Conservation (phyloP, 2,797 vertebrate genomes). For the Chaetodon trifasciatus region DNA sequence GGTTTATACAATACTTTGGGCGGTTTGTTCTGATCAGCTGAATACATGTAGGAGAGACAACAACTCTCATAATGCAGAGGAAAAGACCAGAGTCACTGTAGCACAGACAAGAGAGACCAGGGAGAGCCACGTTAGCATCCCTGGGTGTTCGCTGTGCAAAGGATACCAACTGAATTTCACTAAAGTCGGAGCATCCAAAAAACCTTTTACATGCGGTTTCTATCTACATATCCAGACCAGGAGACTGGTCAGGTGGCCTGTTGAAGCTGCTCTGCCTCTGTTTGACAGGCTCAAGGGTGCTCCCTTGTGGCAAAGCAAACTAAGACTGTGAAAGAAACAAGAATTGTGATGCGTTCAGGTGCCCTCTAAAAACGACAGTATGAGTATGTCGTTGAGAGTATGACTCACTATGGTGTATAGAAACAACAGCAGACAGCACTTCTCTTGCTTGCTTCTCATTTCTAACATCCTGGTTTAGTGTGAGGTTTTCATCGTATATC, state of each 20-base stretch:
- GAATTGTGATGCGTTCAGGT: not conserved
- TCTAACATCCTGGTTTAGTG: not conserved
- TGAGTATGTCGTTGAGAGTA: no score
- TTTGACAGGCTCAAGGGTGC: not conserved
- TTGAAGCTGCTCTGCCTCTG: not conserved
- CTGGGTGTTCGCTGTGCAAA: constrained; percentile 7
- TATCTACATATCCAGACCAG: not conserved
- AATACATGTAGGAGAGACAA: constrained; percentile 10
- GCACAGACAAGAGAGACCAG: constrained; percentile 80
- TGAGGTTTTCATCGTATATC: not conserved
- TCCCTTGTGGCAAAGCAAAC: constrained; percentile 5
- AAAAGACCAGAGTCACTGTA: constrained; percentile 86
- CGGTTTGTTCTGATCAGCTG: constrained; percentile 79
- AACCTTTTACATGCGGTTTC: not conserved
- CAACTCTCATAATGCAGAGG: constrained; percentile 89
- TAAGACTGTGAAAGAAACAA: not conserved
- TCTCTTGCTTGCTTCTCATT: not conserved
- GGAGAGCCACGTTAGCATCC: constrained; percentile 1
- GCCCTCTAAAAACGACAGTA: not conserved
- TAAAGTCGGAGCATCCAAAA: not conserved
- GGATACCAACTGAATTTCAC: not conserved
- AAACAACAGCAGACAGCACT: not conserved
- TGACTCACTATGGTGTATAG: not conserved
- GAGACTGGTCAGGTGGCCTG: not conserved
- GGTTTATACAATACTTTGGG: not conserved